Base-by-base conservation (phyloP, 2,888 invertebrate species). In the Drosophila mercatorum region DNA sequence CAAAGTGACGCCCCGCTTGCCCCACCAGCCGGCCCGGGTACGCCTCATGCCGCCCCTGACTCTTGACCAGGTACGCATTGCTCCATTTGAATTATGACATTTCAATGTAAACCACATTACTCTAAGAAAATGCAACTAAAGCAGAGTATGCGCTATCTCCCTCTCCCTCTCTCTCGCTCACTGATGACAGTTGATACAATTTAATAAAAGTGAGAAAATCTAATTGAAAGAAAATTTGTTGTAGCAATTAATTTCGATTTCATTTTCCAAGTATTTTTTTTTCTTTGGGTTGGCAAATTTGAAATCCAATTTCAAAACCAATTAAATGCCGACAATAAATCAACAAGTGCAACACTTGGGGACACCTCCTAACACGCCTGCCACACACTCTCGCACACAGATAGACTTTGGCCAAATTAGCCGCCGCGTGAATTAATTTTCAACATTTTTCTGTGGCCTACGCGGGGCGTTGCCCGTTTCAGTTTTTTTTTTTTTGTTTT, bases 261-360 rank as follows among this genome's bases (percentile, higher is more conserved):
- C n/a, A 47, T 57, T 44, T 57, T 49, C 36, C 17, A 36, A 3
- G 17, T 55, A 34, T 36, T 43, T 44, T 44, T 44, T 47, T 62
- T 46, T 59, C 36, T 44, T 26, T 26, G 2, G 8, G n/a, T 28
- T 44, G 47, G 70, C 52, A 31, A 43, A 68, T 74, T 72, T 85
- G 72, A 81, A 86, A 90, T 78, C 76, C 84, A 86, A 87, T 86
- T 91, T 83, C 80, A 80, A 91, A 90, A 88, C 86, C 86, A 90
- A 91, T 90, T 91, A 91, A 91, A 80, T 75, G 67, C 68, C 74
- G 71, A 65, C 81, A 81, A 91, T 91, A 90, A 91, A 90, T 90
- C 90, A 89, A 80, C 83, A 88, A 83, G 86, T 88, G 88, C 83
- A 84, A 62, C 81, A 83, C 64, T 85, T 68, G 71, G 79, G 70